These are phyloP conservation scores for Turritopsis dohrnii DNA, from an alignment of 30 jellyfish, hydroid and myxozoan genomes.

Conservation along the genomic window DNA sequence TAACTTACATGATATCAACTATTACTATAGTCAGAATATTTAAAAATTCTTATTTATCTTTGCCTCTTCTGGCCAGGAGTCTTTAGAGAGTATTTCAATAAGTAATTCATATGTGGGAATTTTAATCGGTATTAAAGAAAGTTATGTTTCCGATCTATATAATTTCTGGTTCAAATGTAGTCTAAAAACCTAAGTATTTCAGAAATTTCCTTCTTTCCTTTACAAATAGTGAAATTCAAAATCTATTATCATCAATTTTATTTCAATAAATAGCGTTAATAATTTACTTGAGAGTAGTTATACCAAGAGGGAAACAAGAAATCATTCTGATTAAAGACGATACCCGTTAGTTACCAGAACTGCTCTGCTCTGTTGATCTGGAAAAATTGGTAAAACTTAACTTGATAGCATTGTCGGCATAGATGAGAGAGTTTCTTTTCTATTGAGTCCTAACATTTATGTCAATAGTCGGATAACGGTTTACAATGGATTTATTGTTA, in stretches of 20 bases:
- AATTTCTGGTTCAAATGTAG: neutral
- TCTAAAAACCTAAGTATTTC: neutral
- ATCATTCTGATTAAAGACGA: neutral
- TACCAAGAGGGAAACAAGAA: neutral
- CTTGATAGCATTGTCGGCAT: conserved; percentile 36
- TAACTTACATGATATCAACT: neutral
- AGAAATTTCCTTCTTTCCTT: neutral
- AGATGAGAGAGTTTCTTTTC: conserved; percentile 24
- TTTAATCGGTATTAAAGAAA: neutral
- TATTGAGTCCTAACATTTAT: conserved; percentile 10
- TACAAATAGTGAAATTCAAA: too few species aligned
- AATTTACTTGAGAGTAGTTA: neutral
- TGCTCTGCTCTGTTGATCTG: conserved; percentile 5
- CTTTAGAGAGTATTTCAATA: neutral
- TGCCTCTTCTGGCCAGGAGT: neutral
- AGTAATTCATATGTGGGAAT: neutral
- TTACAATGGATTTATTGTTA: conserved; percentile 21
- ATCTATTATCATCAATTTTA: neutral
- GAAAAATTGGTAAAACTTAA: conserved; percentile 33
- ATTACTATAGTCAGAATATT: neutral
- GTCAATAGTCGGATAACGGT: conserved; percentile 37
- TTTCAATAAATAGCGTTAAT: neutral
- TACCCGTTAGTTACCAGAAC: neutral
- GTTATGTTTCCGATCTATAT: neutral
- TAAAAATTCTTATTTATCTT: neutral